Conservation (phyloP, 2,113 vertebrate species). For the Lepus europaeus region DNA sequence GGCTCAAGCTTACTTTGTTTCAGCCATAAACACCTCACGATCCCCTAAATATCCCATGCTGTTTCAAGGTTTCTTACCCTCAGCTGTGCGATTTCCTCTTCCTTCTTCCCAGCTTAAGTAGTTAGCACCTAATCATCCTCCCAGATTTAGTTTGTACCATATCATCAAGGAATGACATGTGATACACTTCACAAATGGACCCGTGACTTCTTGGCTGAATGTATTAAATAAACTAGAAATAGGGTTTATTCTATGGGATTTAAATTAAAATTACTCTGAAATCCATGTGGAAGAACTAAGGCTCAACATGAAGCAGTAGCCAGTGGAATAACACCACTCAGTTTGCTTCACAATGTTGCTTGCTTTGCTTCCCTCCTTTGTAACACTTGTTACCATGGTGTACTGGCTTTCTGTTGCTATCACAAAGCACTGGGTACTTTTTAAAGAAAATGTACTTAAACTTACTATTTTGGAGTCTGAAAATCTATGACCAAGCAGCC, state of each 20-base stretch:
- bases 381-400: not conserved
- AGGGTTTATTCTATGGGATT: not conserved
- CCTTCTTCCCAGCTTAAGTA: slow-evolving; percentile 3
- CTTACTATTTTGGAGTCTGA: no score
- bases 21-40: not conserved
- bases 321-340: not conserved
- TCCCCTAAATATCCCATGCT: not conserved
- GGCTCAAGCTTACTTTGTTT: not conserved
- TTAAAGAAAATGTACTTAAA: no score
- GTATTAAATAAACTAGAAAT: slow-evolving; percentile 5
- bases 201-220: not conserved
- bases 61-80: not conserved
- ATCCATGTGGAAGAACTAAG: not conserved
- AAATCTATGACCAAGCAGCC: no score
- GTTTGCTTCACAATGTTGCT: not conserved
- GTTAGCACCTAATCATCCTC: not conserved
- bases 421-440: no score
- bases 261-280: slow-evolving; percentile 19
- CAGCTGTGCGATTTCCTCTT: not conserved
- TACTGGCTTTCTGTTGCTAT: no score
- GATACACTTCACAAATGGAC: not conserved
- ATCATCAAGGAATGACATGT: not conserved
- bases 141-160: not conserved
- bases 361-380: not conserved
- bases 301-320: not conserved